Evolutionary conservation across 2,113 vertebrate species (phyloP), one percentile per base, ranked within the genome.

Genomic region (Lonchura striata): DNA sequence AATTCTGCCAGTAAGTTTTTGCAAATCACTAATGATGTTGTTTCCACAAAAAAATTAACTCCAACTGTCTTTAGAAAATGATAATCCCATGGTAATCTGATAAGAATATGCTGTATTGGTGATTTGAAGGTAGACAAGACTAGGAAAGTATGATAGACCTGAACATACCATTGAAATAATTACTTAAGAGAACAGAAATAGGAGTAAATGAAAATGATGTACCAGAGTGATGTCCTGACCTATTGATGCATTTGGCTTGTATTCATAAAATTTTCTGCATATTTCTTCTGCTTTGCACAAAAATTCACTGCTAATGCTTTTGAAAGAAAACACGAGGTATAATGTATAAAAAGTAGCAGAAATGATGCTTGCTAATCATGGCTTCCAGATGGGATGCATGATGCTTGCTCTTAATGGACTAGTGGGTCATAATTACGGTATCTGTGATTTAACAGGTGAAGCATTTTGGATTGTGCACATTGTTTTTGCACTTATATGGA

Each of bases 381-480:
- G 86, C 57, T 95, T 93, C 69, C 31, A 93, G 27, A 50, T 3
- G 28, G 53, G 50, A 44, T 91, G 90, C 77, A 63, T 39, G 77
- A 17, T 76, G 80, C 78, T 92, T 93, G 65, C 66, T 84, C 19
- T 75, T 41, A 42, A 50, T 54, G 57, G 76, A 60, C 35, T 68
- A 12, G 11, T 0, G 7, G 86, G 77, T 83, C 9, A 1, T 79
- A 70, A 71, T 92, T 60, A 37, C 0, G 4, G n/a, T 60, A 41
- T 41, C 68, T 76, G 49, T 53, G 35, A 69, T 94, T 84, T 61
- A 70, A 80, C 23, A 52, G 63, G 74, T 53, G 82, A 93, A 93
- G 68, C 76, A 77, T 94, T 95, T 95, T 93, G 86, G 66, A 85
- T 70, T 87, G 74, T 82, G 65, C 88, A 77, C 16, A 23, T n/a